Evolutionary conservation across 2,797 vertebrate species (phyloP), one percentile per base, ranked within the genome.

Genomic region (Trachurus trachurus): DNA sequence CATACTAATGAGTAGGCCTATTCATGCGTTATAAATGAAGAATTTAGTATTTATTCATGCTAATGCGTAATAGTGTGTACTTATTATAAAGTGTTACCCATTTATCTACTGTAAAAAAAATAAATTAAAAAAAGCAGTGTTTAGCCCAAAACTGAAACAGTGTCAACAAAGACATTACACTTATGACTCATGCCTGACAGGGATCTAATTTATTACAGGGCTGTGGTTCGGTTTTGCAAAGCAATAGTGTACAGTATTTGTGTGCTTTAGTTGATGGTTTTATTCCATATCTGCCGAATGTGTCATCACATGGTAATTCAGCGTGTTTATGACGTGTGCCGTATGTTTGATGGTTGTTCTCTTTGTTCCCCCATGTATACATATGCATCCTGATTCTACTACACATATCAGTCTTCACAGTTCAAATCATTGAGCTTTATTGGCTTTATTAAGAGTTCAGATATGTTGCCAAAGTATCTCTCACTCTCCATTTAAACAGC

Each of bases 381-480:
- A 50, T 22, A 44, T 29, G 39, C 37, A 62, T 44, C 22, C 29
- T n/a, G n/a, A n/a, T n/a, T n/a, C 1, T 11, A 16, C 5, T 39
- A 12, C 22, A 71, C 21, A 71, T 26, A 21, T 64, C 61, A 10
- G 44, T 60, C 63, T 53, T 60, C 69, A 66, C 39, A 31, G 34
- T 39, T 60, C 7, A 44, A 19, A 13, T 49, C 39, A 26, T 19
- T 22, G n/a, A 68, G 31, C 44, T 73, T 78, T 64, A 64, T 71
- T 64, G 62, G 65, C 74, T 49, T 31, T 45, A 21, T 71, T 54
- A 47, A 76, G 64, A 66, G 37, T 67, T 69, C 16, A 13, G 64
- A 64, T 16, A 13, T 22, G 4, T 54, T 81, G 70, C 76, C 84
- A 89, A 78, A 80, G 40, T 66, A 50, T 74, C 69, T 76, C 63